A percentile compares a stretch with the other conserved stretches of the same genome.
Conservation (phyloP, 2,888 invertebrate species). For the Xylophagus ater region DNA sequence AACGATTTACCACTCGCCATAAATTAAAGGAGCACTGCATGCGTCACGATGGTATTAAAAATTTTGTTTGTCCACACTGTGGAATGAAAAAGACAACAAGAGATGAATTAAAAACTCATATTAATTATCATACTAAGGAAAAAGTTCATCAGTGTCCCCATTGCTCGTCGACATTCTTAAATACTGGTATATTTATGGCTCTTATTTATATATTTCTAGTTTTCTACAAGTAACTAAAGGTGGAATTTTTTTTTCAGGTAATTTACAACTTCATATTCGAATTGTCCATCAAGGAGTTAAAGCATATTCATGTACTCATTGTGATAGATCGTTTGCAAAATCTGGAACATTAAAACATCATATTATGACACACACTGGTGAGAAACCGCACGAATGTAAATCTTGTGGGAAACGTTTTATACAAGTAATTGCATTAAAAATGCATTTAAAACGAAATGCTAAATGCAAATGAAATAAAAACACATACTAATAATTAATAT, state of each 20-base stretch:
- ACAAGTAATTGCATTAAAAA: slow-evolving; percentile 8
- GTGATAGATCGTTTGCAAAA: slow-evolving; percentile 9
- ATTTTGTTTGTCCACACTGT: too few species aligned
- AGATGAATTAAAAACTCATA: too few species aligned
- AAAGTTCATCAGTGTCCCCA: slow-evolving; percentile 4
- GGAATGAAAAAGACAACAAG: slow-evolving; percentile 9
- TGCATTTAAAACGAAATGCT: slow-evolving; percentile 6
- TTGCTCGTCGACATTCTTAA: slow-evolving; percentile 3
- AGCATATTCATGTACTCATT: slow-evolving; percentile 4
- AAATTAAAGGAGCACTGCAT: slow-evolving; percentile 15
- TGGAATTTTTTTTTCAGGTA: too few species aligned
- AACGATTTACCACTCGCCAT: slow-evolving; percentile 8
- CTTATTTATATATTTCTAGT: too few species aligned
- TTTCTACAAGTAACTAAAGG: too few species aligned
- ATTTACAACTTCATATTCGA: slow-evolving; percentile 10
- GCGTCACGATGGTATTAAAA: slow-evolving; percentile 14
- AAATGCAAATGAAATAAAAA: too few species aligned
- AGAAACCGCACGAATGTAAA: slow-evolving; percentile 4
- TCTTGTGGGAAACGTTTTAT: slow-evolving; percentile 8
- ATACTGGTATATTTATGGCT: too few species aligned
- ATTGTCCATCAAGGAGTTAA: slow-evolving; percentile 12
- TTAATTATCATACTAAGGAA: slow-evolving; percentile 9
- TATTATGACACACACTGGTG: slow-evolving; percentile 11
- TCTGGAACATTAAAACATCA: slow-evolving; percentile 9
- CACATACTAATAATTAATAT: too few species aligned